Conservation (phyloP, 2,888 invertebrate genomes). For the Orchesella flavescens region DNA sequence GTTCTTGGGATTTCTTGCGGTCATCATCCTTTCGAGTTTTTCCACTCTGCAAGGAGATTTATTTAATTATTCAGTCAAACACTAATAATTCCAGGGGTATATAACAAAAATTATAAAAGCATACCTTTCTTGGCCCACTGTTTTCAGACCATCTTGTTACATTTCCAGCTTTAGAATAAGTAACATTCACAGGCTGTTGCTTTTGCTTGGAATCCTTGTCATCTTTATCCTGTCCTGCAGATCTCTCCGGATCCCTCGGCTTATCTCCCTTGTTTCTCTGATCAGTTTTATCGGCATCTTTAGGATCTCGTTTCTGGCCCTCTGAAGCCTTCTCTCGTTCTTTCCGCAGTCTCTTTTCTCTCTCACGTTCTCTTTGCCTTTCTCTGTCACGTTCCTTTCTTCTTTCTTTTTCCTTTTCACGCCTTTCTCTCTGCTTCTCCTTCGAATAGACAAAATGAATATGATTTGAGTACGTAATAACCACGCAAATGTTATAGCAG, state of each 20-base stretch:
- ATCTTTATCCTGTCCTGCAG: slow-evolving; percentile 8
- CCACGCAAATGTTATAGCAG: too few species aligned
- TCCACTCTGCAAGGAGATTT: background rate
- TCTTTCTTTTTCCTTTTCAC: slow-evolving; percentile 6
- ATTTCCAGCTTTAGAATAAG: slow-evolving; percentile 46
- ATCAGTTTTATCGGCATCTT: background rate
- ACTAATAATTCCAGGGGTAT: too few species aligned
- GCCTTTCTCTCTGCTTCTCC: slow-evolving; percentile 20
- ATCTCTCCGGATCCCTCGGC: slow-evolving; percentile 6
- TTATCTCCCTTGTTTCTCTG: slow-evolving; percentile 2
- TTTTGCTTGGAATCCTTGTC: slow-evolving; percentile 28
- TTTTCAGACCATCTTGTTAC: slow-evolving; percentile 60
- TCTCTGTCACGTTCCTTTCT: slow-evolving; percentile 48
- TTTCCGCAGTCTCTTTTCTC: slow-evolving; percentile 51
- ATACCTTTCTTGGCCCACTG: slow-evolving; percentile 56
- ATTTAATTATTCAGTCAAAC: background rate
- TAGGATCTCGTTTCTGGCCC: slow-evolving; percentile 11
- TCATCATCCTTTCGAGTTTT: slow-evolving; percentile 29
- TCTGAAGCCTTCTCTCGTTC: slow-evolving; percentile 49
- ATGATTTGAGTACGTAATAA: background rate
- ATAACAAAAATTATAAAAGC: slow-evolving; percentile 2
- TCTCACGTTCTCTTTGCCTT: slow-evolving; percentile 44
- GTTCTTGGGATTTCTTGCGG: slow-evolving; percentile 32
- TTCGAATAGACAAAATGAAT: background rate
- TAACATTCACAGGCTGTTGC: slow-evolving; percentile 19